Conservation (phyloP, 2,888 invertebrate species). For the Melieria omissa region DNA sequence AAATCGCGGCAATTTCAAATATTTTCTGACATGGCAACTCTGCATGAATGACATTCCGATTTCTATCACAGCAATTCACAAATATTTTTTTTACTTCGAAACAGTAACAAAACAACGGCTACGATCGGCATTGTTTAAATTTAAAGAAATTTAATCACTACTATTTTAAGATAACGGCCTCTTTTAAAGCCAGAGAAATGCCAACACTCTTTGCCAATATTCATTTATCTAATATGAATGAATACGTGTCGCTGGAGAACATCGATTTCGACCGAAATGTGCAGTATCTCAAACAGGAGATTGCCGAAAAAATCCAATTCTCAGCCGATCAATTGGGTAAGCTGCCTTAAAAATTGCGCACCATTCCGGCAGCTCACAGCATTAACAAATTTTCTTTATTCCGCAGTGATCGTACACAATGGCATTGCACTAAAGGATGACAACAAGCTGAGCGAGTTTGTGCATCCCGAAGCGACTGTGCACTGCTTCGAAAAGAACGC, state of each 20-base stretch:
- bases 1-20: background rate
- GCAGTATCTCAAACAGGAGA: constrained; percentile 68
- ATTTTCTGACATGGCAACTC: background rate
- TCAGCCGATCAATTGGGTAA: constrained; percentile 70
- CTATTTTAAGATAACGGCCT: too few species aligned
- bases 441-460: constrained; percentile 69
- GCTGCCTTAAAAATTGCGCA: constrained; percentile 10
- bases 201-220: constrained; percentile 66
- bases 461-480: constrained; percentile 71
- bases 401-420: constrained; percentile 74
- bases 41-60: constrained; percentile 11
- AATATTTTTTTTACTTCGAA: background rate
- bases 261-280: constrained; percentile 71
- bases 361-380: background rate
- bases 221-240: constrained; percentile 68
- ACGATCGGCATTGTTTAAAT: background rate
- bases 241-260: constrained; percentile 70
- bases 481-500: constrained; percentile 68
- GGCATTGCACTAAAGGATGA: constrained; percentile 74
- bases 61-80: background rate
- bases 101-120: background rate
- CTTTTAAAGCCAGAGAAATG: constrained; percentile 1
- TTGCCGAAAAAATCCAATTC: constrained; percentile 68
- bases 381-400: constrained; percentile 1
- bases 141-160: too few species aligned